Conservation (phyloP, 1,140 invertebrate species). For the Bombus confusus region DNA sequence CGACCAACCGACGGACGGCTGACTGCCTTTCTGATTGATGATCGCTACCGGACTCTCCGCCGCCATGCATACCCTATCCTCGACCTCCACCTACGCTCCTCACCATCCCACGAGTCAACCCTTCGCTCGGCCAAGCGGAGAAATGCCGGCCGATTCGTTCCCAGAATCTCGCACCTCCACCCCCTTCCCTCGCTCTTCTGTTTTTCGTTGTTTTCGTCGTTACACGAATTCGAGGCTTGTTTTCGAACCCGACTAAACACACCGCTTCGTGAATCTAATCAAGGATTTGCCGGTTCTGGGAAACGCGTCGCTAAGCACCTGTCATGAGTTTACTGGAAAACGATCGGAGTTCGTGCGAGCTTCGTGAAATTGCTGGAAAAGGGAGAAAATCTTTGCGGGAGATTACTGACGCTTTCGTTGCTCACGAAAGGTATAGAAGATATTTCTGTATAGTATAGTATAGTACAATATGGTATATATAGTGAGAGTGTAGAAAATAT, state of each 20-base stretch:
- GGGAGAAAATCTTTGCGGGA: no score
- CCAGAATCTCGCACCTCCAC: slow-evolving; percentile 66
- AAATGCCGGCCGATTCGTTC: slow-evolving; percentile 59
- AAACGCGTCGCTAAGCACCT: not conserved
- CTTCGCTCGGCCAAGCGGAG: slow-evolving; percentile 42
- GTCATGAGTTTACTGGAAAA: not conserved
- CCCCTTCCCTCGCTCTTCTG: not conserved
- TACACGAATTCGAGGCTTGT: slow-evolving; percentile 17
- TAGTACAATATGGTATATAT: no score
- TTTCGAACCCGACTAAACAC: not conserved
- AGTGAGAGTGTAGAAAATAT: not conserved
- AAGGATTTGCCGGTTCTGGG: not conserved
- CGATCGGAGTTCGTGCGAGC: not conserved
- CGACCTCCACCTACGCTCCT: slow-evolving; percentile 63
- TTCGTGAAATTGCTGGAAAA: not conserved
- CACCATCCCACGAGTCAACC: slow-evolving; percentile 55
- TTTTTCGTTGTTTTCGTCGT: slow-evolving; percentile 35
- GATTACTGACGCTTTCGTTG: not conserved
- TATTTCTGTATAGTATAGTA: no score
- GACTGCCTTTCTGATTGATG: slow-evolving; percentile 81
- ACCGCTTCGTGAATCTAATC: slow-evolving; percentile 11
- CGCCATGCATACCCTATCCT: slow-evolving; percentile 76
- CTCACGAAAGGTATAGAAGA: not conserved
- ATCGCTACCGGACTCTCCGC: slow-evolving; percentile 80
- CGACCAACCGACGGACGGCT: slow-evolving; percentile 79